Percentiles rank a stretch among this genome's conserved stretches.
Conservation (phyloP, 2,113 vertebrate genomes). For the Indri indri region DNA sequence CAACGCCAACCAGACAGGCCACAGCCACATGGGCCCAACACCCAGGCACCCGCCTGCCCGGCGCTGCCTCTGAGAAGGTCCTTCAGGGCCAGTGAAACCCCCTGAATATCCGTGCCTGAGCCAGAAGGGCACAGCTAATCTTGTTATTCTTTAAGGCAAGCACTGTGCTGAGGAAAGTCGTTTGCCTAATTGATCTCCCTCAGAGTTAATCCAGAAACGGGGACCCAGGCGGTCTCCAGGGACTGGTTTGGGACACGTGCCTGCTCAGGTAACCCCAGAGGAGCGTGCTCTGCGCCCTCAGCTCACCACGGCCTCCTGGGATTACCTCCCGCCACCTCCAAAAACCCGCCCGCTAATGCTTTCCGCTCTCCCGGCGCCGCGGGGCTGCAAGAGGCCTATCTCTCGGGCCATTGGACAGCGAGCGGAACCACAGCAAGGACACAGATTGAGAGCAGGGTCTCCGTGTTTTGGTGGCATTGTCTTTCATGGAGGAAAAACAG, state of each 20-base stretch:
- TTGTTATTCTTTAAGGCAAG: background rate
- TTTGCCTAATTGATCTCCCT: background rate
- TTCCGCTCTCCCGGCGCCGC: rapidly evolving
- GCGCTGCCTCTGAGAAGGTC: background rate
- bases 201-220: conserved; percentile 43
- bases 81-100: background rate
- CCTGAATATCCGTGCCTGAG: background rate
- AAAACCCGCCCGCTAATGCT: background rate
- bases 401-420: background rate
- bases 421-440: background rate
- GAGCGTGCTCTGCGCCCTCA: conserved; percentile 54
- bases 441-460: background rate
- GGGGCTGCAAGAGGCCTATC: background rate
- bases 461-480: background rate
- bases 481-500: background rate
- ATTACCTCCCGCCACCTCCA: conserved; percentile 69
- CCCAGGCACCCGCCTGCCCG: background rate
- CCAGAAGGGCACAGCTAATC: conserved; percentile 38
- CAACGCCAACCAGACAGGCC: background rate
- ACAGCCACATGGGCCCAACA: background rate
- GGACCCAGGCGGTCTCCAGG: background rate
- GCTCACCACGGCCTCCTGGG: conserved; percentile 62
- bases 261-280: conserved; percentile 58
- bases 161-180: background rate
- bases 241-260: conserved; percentile 55